phyloP scores from a whole-genome alignment of 1,140 invertebrate genomes.

The Eueides isabella region DNA sequence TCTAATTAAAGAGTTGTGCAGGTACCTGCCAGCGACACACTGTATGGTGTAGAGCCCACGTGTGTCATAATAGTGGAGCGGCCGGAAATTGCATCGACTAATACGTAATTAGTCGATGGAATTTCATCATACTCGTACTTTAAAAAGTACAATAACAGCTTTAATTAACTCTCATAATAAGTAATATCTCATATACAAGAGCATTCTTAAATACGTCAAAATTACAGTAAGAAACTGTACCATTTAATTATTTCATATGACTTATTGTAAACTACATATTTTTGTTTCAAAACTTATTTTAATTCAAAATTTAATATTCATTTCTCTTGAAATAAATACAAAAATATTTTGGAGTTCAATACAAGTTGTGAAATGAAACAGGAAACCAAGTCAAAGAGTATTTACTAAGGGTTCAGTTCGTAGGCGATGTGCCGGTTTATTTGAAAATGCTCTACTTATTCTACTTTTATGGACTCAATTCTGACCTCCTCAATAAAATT shows the following conservation, averaged over 20 bases:
- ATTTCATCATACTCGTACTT: background rate
- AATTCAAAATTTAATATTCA: background rate
- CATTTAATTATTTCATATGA: background rate
- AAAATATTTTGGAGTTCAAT: background rate
- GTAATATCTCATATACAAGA: too few relatives aligned
- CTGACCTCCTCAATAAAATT: background rate
- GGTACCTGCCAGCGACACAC: too few relatives aligned
- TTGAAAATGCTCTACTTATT: background rate
- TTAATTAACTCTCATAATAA: too few relatives aligned
- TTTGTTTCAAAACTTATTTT: background rate
- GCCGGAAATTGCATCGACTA: background rate
- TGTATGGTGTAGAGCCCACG: background rate
- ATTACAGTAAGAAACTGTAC: background rate
- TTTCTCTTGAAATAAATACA: background rate
- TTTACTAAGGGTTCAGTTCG: conserved; percentile 2
- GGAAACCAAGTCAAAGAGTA: background rate
- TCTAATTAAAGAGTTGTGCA: too few relatives aligned
- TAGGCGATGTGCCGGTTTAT: background rate
- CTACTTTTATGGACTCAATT: background rate
- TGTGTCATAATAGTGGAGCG: background rate
- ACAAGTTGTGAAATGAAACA: background rate
- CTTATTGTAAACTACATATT: background rate
- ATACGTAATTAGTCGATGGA: background rate
- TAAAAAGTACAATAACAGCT: too few relatives aligned
- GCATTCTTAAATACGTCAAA: background rate